Conservation (phyloP, 2,797 vertebrate genomes). For the Notolepis coatsorum region DNA sequence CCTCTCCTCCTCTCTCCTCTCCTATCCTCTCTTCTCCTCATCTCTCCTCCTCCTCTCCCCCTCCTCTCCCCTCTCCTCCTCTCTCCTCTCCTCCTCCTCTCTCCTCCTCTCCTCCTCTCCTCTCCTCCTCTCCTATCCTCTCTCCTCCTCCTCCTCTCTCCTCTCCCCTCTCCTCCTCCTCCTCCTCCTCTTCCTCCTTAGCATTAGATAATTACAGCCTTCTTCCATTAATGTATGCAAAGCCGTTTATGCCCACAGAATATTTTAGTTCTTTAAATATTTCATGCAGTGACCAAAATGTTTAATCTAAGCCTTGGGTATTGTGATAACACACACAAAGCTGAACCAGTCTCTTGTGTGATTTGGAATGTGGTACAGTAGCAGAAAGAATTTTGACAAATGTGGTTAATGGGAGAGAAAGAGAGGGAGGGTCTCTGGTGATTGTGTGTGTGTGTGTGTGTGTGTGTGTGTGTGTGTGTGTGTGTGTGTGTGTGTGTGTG, state of each 20-base stretch:
- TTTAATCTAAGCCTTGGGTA: conserved; percentile 64
- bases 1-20: conserved; percentile 39
- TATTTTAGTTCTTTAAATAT: conserved; percentile 69
- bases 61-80: conserved; percentile 8
- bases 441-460: background rate
- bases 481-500: background rate
- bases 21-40: background rate
- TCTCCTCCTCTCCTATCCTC: conserved; percentile 2
- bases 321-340: conserved; percentile 65
- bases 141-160: conserved; percentile 3
- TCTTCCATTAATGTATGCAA: conserved; percentile 67
- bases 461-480: conserved; percentile 4
- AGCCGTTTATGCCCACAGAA: conserved; percentile 69
- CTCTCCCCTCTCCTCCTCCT: conserved; percentile 6
- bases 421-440: conserved; percentile 28
- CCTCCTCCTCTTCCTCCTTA: conserved; percentile 37
- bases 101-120: background rate
- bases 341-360: conserved; percentile 60
- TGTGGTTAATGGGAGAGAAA: conserved; percentile 58
- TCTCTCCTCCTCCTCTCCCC: background rate
- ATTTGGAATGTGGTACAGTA: conserved; percentile 61
- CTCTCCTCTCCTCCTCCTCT: conserved; percentile 11
- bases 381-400: conserved; percentile 50
- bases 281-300: conserved; percentile 64
- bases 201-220: conserved; percentile 68